phyloP scores from a whole-genome alignment of 2,113 vertebrate species.

The Mastomys coucha region DNA sequence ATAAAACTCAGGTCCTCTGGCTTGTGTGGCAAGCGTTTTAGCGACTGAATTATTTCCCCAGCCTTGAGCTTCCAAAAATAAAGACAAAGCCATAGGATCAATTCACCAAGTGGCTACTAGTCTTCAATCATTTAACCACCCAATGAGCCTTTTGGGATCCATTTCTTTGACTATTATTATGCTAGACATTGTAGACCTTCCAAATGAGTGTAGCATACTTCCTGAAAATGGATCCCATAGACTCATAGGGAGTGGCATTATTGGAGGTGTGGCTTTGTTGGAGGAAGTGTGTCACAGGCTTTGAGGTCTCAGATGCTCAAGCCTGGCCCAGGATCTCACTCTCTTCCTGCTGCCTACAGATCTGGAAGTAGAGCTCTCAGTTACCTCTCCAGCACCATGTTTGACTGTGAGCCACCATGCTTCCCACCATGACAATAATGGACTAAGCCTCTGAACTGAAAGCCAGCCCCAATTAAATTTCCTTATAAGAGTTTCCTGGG shows the following conservation, averaged over 20 bases:
- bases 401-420: neutral
- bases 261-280: neutral
- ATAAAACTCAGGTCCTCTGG: no score
- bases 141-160: neutral
- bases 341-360: neutral
- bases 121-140: neutral
- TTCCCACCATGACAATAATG: neutral
- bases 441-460: neutral
- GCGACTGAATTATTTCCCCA: neutral
- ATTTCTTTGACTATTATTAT: neutral
- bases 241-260: neutral
- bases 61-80: neutral
- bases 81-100: neutral
- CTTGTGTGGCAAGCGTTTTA: neutral
- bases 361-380: neutral
- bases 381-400: neutral
- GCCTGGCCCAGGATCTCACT: no score
- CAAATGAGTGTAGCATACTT: neutral
- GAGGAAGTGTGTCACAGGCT: neutral
- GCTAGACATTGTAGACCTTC: neutral
- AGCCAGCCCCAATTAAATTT: neutral
- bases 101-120: neutral
- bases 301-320: neutral
- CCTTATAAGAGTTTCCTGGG: no score
- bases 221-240: neutral